A percentile compares a stretch with the other conserved stretches of the same genome.
Evolutionary conservation across 2,113 vertebrate species (phyloP).

Genomic region (Columbina picui): DNA sequence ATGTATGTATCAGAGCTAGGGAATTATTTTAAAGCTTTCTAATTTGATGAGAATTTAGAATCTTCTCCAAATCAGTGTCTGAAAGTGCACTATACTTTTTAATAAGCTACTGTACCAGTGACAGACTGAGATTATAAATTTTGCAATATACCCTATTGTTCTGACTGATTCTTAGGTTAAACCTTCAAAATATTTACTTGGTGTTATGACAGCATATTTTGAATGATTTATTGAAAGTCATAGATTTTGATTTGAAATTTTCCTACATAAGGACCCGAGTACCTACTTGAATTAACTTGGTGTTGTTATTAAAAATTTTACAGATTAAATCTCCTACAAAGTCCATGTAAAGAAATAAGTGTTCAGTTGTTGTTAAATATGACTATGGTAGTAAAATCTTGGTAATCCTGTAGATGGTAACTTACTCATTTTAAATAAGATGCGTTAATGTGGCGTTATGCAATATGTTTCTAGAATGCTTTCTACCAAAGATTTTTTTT

Average conservation of each 20-base stretch:
- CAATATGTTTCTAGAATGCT: neutral
- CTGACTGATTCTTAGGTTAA: neutral
- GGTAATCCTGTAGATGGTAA: neutral
- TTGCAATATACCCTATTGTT: neutral
- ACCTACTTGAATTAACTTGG: neutral
- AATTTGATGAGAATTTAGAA: neutral
- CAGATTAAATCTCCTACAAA: neutral
- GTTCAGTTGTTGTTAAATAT: neutral
- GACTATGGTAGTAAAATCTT: neutral
- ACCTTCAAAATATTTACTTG: neutral
- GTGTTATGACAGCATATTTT: neutral
- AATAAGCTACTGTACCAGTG: neutral
- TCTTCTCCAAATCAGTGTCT: neutral
- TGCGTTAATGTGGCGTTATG: neutral
- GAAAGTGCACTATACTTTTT: neutral
- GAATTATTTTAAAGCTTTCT: neutral
- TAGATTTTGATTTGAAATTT: neutral
- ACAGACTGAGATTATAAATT: neutral
- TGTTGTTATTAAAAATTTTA: neutral
- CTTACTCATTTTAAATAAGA: neutral
- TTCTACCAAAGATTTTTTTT: neutral
- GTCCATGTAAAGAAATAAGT: neutral
- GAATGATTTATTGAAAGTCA: rapidly evolving
- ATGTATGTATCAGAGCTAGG: neutral
- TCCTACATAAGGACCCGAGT: neutral